phyloP scores from a whole-genome alignment of 2,888 invertebrate genomes.

The Conomelus anceps region DNA sequence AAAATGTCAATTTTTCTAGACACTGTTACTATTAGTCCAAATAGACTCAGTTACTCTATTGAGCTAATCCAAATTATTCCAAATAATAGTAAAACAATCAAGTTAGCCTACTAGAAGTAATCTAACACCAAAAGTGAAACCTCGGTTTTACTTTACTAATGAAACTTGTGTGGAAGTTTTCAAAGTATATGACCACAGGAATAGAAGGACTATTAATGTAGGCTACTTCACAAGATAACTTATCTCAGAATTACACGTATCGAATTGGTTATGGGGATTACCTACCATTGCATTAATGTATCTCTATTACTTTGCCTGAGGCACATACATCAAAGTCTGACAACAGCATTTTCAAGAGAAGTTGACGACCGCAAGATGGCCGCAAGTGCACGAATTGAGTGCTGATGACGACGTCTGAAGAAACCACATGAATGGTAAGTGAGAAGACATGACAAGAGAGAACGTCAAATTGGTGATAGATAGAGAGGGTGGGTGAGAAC shows the following conservation, averaged over 20 bases:
- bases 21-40: too few relatives aligned
- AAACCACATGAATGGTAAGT: background rate
- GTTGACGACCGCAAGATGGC: too few relatives aligned
- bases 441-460: background rate
- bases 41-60: too few relatives aligned
- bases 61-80: too few relatives aligned
- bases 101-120: too few relatives aligned
- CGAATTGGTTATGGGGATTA: background rate
- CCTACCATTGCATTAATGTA: background rate
- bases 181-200: background rate
- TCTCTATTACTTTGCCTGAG: background rate
- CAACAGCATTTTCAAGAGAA: background rate
- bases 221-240: background rate
- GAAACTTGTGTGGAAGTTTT: too few relatives aligned
- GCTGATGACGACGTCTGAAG: background rate
- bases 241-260: background rate
- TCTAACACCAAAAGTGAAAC: too few relatives aligned
- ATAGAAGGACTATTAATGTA: too few relatives aligned
- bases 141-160: too few relatives aligned
- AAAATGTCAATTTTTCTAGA: too few relatives aligned
- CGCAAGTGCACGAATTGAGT: background rate
- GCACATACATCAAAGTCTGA: background rate
- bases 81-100: too few relatives aligned
- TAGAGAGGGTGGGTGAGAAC: too few relatives aligned
- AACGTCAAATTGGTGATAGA: background rate